Conservation (phyloP, 2,888 invertebrate genomes). For the Sinodicranocentrus sp. region DNA sequence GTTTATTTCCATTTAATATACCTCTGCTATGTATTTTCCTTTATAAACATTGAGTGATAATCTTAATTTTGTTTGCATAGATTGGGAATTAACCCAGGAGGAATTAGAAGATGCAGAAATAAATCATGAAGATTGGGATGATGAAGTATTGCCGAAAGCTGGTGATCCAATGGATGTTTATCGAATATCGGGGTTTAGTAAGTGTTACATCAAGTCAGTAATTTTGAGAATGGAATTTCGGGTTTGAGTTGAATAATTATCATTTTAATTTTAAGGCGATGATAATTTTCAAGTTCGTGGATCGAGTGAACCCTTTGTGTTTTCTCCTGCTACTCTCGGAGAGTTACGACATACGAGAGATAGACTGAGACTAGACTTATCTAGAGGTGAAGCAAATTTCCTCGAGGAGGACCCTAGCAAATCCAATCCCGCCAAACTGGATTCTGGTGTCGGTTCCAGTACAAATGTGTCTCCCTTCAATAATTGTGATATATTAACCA, state of each 20-base stretch:
- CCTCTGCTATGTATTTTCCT: too few relatives aligned
- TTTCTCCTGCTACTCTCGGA: constrained; percentile 80
- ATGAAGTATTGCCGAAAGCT: constrained; percentile 65
- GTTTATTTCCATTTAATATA: constrained; percentile 36
- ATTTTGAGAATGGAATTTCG: too few relatives aligned
- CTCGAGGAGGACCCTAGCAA: constrained; percentile 68
- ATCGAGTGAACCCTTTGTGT: constrained; percentile 71
- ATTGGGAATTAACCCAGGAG: constrained; percentile 76
- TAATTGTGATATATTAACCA: constrained; percentile 72
- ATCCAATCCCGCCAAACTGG: constrained; percentile 67
- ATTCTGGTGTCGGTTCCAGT: constrained; percentile 76
- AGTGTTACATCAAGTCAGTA: constrained; percentile 30
- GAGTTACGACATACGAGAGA: constrained; percentile 86
- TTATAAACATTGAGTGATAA: constrained; percentile 7
- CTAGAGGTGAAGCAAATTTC: constrained; percentile 72
- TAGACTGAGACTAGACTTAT: constrained; percentile 85
- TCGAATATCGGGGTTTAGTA: constrained; percentile 75
- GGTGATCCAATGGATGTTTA: constrained; percentile 74
- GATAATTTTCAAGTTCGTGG: constrained; percentile 71
- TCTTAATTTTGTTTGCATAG: constrained; percentile 49
- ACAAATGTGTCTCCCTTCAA: constrained; percentile 75
- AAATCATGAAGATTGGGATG: constrained; percentile 72
- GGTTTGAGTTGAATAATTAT: too few relatives aligned
- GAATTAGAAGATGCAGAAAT: constrained; percentile 74
- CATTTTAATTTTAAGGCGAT: constrained; percentile 13